Base-by-base conservation (phyloP, 2,888 invertebrate genomes). In the Xanthorhoe spadicearia region DNA sequence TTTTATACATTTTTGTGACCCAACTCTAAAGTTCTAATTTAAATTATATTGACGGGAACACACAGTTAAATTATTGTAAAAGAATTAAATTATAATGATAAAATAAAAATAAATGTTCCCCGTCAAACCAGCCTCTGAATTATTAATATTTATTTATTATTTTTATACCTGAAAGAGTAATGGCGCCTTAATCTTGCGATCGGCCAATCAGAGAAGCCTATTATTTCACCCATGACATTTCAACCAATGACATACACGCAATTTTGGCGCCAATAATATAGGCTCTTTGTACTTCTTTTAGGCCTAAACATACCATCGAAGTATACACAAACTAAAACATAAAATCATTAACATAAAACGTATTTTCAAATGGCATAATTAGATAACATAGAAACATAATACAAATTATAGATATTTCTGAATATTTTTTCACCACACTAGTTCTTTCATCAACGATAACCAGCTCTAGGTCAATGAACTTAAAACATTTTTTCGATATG, bases 1-100 rank as follows among this genome's bases (percentile, higher is more conserved):
- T 68, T 65, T 62, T 51, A 68, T 54, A 70, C 65, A 73, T 67
- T 74, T 66, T 72, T 70, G 70, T 68, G 69, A 74, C 63, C 69
- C 69, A 54, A 52, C 58, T 43, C 9, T 51, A 35, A 54, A 52
- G 46, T 32, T 23, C 59, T 64, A 35, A n/a, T 48, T 48, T 17
- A 48, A 63, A 19, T 54, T 46, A 49, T 38, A 52, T 48, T 53
- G 51, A 61, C 57, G 53, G 66, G 52, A 57, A 58, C 49, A 55
- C 61, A 53, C 17, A 52, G 49, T 49, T 56, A 48, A 32, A 58
- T 46, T 46, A 17, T 48, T 17, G 5, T 13, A 17, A 17, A 17
- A 0, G 4, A 48, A 48, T 48, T 48, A 56, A 48, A 56, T 19
- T 23, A 18, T 18, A 43, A n/a, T 46, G 15, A 49, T 50, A n/a